Base-by-base conservation (phyloP, 2,888 invertebrate species). In the Agonopterix arenella region DNA sequence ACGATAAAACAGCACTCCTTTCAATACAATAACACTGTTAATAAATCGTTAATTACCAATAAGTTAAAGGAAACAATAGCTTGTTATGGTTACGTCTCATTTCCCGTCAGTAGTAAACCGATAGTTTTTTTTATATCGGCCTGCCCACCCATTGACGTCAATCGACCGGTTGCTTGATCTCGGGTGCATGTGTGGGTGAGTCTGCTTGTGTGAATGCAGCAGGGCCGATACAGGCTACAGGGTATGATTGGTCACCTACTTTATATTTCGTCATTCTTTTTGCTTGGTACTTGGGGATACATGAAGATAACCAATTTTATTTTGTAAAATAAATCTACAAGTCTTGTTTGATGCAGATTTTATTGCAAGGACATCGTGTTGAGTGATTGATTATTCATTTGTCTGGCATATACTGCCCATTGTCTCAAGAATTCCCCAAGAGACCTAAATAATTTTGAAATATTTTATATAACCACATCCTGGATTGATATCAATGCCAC, bases 81-180 rank as follows among this genome's bases (percentile, higher is more conserved):
- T 66, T 78, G 78, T 80, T 80, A 79, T 78, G 76, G 70, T 66
- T 65, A 62, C 66, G 68, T 66, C 62, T 73, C 71, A 69, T 73
- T 80, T 77, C 71, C 76, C 67, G 68, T 63, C 69, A 62, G 77
- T 82, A 80, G 83, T 84, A 81, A 85, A 76, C 78, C 66, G 83
- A 84, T 84, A 83, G 81, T 80, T 85, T 81, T 83, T 81, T 84
- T 84, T 78, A 73, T 76, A 73, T 67, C 61, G 61, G 59, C 61
- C 75, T 68, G 70, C 68, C 80, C 79, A 75, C 82, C 80, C 73
- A 80, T 82, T 88, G 86, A 88, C 88, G 88, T 88, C 88, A 88
- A 81, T 81, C 64, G 76, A 77, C 80, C 81, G 82, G 83, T 79
- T 70, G 64, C 53, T 55, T 64, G 58, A 57, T 58, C 58, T 55